A percentile compares a stretch with the other conserved stretches of the same genome.
These are phyloP conservation scores for Hirtodrosophila confusa DNA, from an alignment of 2,888 invertebrate species.

Conservation along the genomic window DNA sequence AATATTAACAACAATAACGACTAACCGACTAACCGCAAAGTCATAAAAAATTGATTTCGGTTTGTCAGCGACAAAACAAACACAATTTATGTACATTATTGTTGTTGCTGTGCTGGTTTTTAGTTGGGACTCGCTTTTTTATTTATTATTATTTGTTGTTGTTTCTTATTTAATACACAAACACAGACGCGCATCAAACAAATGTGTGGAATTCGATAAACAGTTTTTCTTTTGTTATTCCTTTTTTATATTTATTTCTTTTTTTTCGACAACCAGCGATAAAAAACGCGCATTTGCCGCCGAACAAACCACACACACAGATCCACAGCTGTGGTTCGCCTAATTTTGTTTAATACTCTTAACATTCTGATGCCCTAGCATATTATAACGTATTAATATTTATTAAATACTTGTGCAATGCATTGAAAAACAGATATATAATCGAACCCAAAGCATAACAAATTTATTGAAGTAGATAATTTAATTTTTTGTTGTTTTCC, in stretches of 20 bases:
- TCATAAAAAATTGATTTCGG: constrained; percentile 53
- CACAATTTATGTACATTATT: constrained; percentile 19
- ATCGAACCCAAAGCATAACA: too few relatives aligned
- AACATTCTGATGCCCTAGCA: constrained; percentile 2
- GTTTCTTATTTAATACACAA: constrained; percentile 9
- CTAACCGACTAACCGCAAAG: constrained; percentile 55
- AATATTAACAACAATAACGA: constrained; percentile 53
- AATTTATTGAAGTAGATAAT: too few relatives aligned
- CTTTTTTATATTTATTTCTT: constrained; percentile 10
- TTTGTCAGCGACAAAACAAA: constrained; percentile 45
- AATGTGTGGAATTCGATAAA: constrained; percentile 49
- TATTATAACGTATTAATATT: neutral
- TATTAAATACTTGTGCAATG: too few relatives aligned
- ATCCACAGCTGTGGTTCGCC: constrained; percentile 1
- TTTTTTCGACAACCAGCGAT: constrained; percentile 40
- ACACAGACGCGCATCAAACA: constrained; percentile 24
- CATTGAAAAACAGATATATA: too few relatives aligned
- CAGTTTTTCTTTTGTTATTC: constrained; percentile 34
- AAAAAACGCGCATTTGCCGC: constrained; percentile 23
- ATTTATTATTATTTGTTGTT: neutral
- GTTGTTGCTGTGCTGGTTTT: constrained; percentile 12
- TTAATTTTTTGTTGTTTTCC: too few relatives aligned
- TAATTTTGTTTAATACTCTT: neutral
- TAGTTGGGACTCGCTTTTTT: constrained; percentile 7
- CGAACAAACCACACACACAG: constrained; percentile 18